Evolutionary conservation across 2,113 vertebrate genomes (phyloP).

Genomic region (Gadus macrocephalus): DNA sequence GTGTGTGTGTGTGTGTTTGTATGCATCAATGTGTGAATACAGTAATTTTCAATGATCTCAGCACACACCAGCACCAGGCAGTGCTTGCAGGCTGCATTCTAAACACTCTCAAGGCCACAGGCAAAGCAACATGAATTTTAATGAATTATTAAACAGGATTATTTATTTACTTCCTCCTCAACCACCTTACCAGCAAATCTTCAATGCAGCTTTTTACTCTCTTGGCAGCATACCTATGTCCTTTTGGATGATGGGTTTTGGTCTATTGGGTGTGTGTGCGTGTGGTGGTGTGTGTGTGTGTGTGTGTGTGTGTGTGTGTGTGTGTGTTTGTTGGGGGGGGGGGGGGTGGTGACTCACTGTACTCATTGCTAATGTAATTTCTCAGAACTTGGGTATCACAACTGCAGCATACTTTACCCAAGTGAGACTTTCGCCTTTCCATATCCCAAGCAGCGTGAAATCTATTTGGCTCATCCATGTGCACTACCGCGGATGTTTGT

Average conservation of each 20-base stretch:
- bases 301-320: too few relatives aligned
- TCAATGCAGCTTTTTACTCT: slow-evolving; percentile 64
- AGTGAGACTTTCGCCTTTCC: too few relatives aligned
- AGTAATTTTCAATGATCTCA: slow-evolving; percentile 48
- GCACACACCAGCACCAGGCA: slow-evolving; percentile 50
- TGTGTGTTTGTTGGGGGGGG: too few relatives aligned
- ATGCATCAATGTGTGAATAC: slow-evolving; percentile 2
- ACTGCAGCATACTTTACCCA: neutral
- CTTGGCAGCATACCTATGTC: slow-evolving; percentile 51
- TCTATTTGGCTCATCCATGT: slow-evolving; percentile 26
- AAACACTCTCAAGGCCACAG: slow-evolving; percentile 67
- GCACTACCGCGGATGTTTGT: slow-evolving; percentile 6
- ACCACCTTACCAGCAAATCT: slow-evolving; percentile 71
- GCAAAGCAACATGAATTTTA: slow-evolving; percentile 72
- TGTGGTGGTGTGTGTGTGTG: too few relatives aligned
- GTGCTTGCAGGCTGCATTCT: slow-evolving; percentile 66
- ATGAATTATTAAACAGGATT: slow-evolving; percentile 74
- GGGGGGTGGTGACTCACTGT: neutral
- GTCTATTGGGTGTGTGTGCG: slow-evolving; percentile 35
- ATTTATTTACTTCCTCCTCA: slow-evolving; percentile 74
- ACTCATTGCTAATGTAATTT: slow-evolving; percentile 22
- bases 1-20: slow-evolving; percentile 1
- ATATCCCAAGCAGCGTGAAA: slow-evolving; percentile 7
- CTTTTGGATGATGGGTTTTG: slow-evolving; percentile 42
- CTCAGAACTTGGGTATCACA: slow-evolving; percentile 41